Percentiles rank a stretch among this genome's conserved stretches.
These are phyloP conservation scores for Luidia sarsii DNA, from an alignment of 53 echinoderm and acorn worm species.

Conservation along the genomic window DNA sequence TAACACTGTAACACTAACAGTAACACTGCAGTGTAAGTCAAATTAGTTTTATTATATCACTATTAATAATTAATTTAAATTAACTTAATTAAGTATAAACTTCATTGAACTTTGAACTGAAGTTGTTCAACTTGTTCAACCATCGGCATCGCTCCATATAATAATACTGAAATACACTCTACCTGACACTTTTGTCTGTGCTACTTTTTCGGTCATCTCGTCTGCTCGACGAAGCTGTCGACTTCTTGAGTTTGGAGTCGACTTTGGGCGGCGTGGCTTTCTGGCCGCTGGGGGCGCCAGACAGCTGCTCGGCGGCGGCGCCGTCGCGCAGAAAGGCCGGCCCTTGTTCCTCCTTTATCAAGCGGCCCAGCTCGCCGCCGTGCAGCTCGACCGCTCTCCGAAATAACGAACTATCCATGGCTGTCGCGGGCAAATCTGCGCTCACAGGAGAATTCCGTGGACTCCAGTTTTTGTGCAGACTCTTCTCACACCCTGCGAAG, in stretches of 20 bases:
- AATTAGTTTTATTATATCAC: too few species aligned
- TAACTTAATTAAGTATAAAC: too few species aligned
- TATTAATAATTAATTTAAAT: too few species aligned
- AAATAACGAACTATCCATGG: constrained; percentile 43
- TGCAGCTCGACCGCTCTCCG: constrained; percentile 29
- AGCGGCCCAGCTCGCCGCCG: constrained; percentile 37
- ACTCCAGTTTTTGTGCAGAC: not conserved
- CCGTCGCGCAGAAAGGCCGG: constrained; percentile 18
- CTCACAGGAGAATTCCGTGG: too few species aligned
- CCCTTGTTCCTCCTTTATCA: constrained; percentile 64
- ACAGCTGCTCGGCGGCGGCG: not conserved
- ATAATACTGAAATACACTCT: too few species aligned
- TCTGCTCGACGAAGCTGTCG: not conserved
- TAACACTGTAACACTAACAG: too few species aligned
- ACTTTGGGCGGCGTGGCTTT: not conserved
- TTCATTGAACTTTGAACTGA: too few species aligned
- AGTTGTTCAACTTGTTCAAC: too few species aligned
- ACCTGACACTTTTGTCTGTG: constrained; percentile 4
- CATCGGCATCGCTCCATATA: too few species aligned
- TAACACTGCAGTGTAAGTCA: too few species aligned
- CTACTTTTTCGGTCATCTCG: constrained; percentile 2
- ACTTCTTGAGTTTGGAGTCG: not conserved
- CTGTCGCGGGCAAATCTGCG: too few species aligned
- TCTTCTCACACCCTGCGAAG: not conserved
- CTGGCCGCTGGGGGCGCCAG: constrained; percentile 4